phyloP scores from a whole-genome alignment of 2,888 invertebrate genomes.

The Pseudococcus jackbeardsleyi region DNA sequence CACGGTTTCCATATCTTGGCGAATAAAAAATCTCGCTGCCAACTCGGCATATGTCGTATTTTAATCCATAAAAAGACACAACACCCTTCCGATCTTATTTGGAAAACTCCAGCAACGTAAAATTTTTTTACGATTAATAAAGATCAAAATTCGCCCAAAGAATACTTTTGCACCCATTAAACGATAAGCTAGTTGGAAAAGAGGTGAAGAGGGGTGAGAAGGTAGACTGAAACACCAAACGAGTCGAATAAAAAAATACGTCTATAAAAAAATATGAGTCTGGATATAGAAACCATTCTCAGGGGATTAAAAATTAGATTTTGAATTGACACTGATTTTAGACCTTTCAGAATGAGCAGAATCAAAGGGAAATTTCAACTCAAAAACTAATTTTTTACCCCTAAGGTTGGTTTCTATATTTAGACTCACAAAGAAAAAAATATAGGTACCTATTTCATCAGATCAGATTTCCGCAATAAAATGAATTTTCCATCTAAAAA shows the following conservation, averaged over 20 bases:
- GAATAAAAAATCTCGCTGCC: not conserved
- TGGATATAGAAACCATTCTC: too few relatives aligned
- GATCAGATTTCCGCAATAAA: conserved; percentile 18
- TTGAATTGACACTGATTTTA: too few relatives aligned
- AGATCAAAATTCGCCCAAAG: conserved; percentile 16
- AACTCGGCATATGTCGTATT: conserved; percentile 31
- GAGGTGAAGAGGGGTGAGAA: not conserved
- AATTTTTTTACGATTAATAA: conserved; percentile 49
- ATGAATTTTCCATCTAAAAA: conserved; percentile 29
- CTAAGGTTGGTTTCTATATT: too few relatives aligned
- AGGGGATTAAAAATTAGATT: too few relatives aligned
- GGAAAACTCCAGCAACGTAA: not conserved
- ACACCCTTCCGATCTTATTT: not conserved
- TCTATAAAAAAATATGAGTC: not conserved
- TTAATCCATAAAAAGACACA: conserved; percentile 22
- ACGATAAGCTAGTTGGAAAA: not conserved
- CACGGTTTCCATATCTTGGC: not conserved
- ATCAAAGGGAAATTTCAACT: too few relatives aligned
- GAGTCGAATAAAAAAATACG: not conserved
- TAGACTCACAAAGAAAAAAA: too few relatives aligned
- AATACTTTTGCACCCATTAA: conserved; percentile 31
- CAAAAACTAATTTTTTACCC: too few relatives aligned
- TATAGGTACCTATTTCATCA: not conserved
- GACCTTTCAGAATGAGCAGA: too few relatives aligned
- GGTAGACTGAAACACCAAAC: conserved; percentile 22